Base-by-base conservation (phyloP, 2,888 invertebrate species). In the Eupithecia insigniata region DNA sequence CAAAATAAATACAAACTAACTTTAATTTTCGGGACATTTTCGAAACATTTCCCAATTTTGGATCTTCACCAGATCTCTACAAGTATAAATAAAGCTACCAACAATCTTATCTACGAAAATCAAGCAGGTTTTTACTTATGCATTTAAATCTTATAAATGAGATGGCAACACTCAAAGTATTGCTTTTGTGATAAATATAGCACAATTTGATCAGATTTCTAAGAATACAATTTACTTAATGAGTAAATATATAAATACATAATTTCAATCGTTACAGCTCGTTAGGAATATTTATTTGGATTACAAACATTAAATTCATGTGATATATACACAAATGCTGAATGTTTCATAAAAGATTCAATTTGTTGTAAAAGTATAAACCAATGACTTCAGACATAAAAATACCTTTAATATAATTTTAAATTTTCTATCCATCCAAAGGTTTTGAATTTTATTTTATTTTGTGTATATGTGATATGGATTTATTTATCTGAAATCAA, bases 1-100 rank as follows among this genome's bases (percentile, higher is more conserved):
- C 72, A 73, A 77, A 71, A 46, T 76, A 71, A 74, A 72, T 73
- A 74, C 67, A 69, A 62, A 67, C 58, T 58, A 66, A 67, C 46
- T 26, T 55, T n/a, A 26, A 61, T 70, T 60, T 66, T 51, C 70
- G 32, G 55, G 55, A 70, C 66, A 66, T 46, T 71, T 67, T 71
- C n/a, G n/a, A n/a, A n/a, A n/a, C n/a, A n/a, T n/a, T n/a, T n/a
- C 65, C 30, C 60, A 30, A 60, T 60, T 18, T 30, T 30, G n/a
- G 30, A 60, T 62, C 18, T 12, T 32, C 1, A n/a, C n/a, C 61
- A 61, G 32, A 61, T 32, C n/a, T n/a, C 1, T 32, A 30, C 28
- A 34, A 34, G n/a, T 2, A 18, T 62, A 8, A 36, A 28, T 26
- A 64, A 64, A 64, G 18, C 32, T 64, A 36, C 64, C 14, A 64